Evolutionary conservation across 1,140 invertebrate genomes (phyloP).

Genomic region (Bombus haemorrhoidalis): DNA sequence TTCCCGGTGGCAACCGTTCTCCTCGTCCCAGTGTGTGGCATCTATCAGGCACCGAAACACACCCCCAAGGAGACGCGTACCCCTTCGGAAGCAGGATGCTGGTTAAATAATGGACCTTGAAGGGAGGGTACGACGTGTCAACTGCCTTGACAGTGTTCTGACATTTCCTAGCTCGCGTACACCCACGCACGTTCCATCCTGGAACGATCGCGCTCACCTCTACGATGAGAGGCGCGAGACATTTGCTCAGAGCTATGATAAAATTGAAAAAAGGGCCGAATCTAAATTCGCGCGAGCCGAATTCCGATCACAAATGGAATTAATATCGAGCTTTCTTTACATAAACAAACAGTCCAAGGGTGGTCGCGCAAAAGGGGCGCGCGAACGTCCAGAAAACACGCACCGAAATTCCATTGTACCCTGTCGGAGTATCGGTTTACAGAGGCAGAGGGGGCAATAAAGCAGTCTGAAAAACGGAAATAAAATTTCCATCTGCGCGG

Average conservation of each 20-base stretch:
- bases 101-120: constrained; percentile 81
- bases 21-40: constrained; percentile 59
- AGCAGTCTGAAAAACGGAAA: constrained; percentile 37
- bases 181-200: constrained; percentile 37
- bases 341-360: background rate
- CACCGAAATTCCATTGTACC: constrained; percentile 16
- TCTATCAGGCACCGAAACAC: constrained; percentile 65
- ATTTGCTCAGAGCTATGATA: background rate
- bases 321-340: background rate
- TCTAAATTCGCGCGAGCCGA: background rate
- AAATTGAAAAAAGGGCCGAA: background rate
- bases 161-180: constrained; percentile 69
- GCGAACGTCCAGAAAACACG: background rate
- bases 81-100: constrained; percentile 75
- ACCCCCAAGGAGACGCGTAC: constrained; percentile 60
- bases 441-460: background rate
- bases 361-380: background rate
- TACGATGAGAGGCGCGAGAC: too few species aligned
- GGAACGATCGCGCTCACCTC: background rate
- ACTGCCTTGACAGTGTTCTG: constrained; percentile 78
- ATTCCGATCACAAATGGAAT: constrained; percentile 6
- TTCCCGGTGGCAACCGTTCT: constrained; percentile 51
- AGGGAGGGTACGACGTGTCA: constrained; percentile 78
- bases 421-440: constrained; percentile 25
- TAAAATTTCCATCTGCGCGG: constrained; percentile 48